These are phyloP conservation scores for Lepus europaeus DNA, from an alignment of 2,113 vertebrate genomes.

Conservation along the genomic window DNA sequence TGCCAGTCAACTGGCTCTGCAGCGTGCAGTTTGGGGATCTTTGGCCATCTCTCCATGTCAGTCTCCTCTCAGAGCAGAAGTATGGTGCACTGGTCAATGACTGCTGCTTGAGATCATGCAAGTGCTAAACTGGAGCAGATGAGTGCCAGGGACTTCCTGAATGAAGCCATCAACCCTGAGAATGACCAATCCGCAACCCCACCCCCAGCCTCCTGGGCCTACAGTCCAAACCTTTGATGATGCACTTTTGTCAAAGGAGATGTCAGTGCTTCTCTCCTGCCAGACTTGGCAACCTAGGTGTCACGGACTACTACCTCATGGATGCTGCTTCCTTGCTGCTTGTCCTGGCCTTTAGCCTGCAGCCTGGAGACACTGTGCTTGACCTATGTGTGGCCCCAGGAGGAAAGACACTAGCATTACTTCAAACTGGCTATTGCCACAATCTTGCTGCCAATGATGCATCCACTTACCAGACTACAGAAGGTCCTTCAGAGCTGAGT, in stretches of 20 bases:
- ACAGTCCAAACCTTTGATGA: constrained; percentile 92
- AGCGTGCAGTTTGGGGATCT: constrained; percentile 88
- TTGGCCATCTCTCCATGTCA: constrained; percentile 93
- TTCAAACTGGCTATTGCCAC: constrained; percentile 93
- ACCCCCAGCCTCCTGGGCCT: neutral
- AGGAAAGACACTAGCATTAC: constrained; percentile 94
- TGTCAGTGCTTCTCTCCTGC: constrained; percentile 92
- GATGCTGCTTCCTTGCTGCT: constrained; percentile 96
- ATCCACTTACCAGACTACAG: constrained; percentile 90
- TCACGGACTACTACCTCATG: constrained; percentile 94
- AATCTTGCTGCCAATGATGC: constrained; percentile 92
- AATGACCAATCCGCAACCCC: neutral
- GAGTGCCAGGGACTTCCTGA: constrained; percentile 91
- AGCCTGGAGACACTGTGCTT: constrained; percentile 90
- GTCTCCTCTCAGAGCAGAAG: constrained; percentile 94
- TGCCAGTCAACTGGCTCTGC: constrained; percentile 88
- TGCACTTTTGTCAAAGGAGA: constrained; percentile 94
- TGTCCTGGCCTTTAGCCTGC: constrained; percentile 92
- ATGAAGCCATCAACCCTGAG: constrained; percentile 39
- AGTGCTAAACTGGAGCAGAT: constrained; percentile 85
- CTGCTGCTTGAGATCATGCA: constrained; percentile 60
- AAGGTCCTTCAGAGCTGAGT: constrained; percentile 91
- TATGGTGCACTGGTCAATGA: constrained; percentile 96
- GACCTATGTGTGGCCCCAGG: constrained; percentile 97
- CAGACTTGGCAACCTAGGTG: constrained; percentile 89